Evolutionary conservation across 2,888 invertebrate species (phyloP), one percentile per base, ranked within the genome.

Genomic region (Dasysyrphus albostriatus): DNA sequence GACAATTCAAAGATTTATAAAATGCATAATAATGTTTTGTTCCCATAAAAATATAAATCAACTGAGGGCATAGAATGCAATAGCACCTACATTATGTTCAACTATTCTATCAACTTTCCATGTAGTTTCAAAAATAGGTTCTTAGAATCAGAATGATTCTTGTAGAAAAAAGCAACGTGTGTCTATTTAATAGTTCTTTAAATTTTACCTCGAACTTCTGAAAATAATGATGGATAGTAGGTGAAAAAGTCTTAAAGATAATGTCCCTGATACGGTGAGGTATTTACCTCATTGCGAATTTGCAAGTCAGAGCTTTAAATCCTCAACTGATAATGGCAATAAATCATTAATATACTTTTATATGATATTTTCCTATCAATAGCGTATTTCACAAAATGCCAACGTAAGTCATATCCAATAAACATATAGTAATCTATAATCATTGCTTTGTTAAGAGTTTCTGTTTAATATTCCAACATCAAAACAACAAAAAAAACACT

Each of bases 271-370:
- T 69, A 39, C 9, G 54, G 6, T 9, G 10, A 69, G 29, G 19
- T 67, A 67, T 67, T 54, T 39, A n/a, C 3, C 29, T 24, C 3
- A 63, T 32, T 44, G 2, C 0, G 1, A 6, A 34, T 49, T 19
- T 67, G 67, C 67, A 67, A 67, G 67, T 67, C 67, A 67, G 47
- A 49, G 34, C 49, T 19, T 49, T 37, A 44, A 16, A 16, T n/a
- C 47, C 47, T 47, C 29, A 47, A 47, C 44, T 65, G 65, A 65
- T 65, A 65, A 65, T 3, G 10, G 16, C 10, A 65, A 65, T 65
- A 65, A 42, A 65, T 63, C 8, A 63, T 16, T 65, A 47, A 47
- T 16, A 47, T 9, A 47, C 29, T 7, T 47, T 16, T 61, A 19
- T 24, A 4, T 12, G n/a, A n/a, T 24, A 8, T 14, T 61, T 42